Conservation (phyloP, 2,797 vertebrate species). For the Trematomus bernacchii region DNA sequence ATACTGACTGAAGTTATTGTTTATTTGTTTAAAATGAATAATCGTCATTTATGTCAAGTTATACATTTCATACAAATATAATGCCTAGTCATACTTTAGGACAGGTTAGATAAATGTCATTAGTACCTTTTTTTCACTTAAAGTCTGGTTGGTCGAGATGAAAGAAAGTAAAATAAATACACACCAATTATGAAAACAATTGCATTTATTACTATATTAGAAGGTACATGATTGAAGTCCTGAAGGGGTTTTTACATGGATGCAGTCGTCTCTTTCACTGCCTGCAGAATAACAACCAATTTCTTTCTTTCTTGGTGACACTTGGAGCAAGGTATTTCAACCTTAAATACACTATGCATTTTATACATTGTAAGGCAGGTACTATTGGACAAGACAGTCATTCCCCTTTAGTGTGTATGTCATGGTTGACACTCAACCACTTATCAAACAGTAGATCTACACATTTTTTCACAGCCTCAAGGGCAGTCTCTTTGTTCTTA, state of each 20-base stretch:
- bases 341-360: constrained; percentile 30
- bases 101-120: too few species aligned
- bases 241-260: constrained; percentile 72
- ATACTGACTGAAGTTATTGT: too few species aligned
- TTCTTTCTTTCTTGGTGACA: constrained; percentile 26
- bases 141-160: too few species aligned
- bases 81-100: too few species aligned
- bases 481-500: constrained; percentile 46
- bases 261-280: constrained; percentile 50
- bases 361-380: constrained; percentile 53
- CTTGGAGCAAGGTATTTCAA: constrained; percentile 32
- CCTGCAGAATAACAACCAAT: constrained; percentile 37
- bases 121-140: too few species aligned
- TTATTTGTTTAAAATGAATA: too few species aligned
- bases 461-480: constrained; percentile 50
- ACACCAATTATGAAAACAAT: constrained; percentile 69
- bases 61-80: too few species aligned
- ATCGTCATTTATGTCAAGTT: too few species aligned
- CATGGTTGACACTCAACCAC: constrained; percentile 31
- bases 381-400: constrained; percentile 40
- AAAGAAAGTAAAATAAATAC: constrained; percentile 11
- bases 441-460: constrained; percentile 31
- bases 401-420: constrained; percentile 34
- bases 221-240: constrained; percentile 80
- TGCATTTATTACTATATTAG: constrained; percentile 81